Base-by-base conservation (phyloP, 2,113 vertebrate genomes). In the Rhinichthys klamathensis region DNA sequence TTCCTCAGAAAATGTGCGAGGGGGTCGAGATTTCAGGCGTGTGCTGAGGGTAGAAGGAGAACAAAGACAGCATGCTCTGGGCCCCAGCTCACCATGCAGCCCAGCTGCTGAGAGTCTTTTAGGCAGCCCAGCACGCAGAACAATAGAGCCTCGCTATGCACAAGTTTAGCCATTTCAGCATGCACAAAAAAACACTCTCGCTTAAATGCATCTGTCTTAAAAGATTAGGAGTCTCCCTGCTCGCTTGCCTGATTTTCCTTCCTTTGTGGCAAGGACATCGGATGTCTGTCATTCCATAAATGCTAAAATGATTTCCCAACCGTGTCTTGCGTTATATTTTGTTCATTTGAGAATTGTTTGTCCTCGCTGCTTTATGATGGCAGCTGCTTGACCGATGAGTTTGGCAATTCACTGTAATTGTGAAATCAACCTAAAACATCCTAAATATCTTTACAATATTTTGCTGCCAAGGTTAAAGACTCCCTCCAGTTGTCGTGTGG, bases 51-150 rank as follows among this genome's bases (percentile, higher is more conserved):
- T 81, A 72, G 77, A 60, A 73, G 27, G 80, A 89, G 90, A 90
- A 91, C 90, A 91, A 91, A 91, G 90, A 83, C 84, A 1, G 82
- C 54, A 56, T 84, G 85, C 75, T 84, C 77, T 87, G 84, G 81
- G 77, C 87, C 87, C 77, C 85, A 72, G 49, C 85, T 88, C 51
- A 65, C 78, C 75, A 49, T 86, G 84, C 70, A 82, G 82, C 86
- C 84, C 88, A 88, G 87, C 89, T 86, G 88, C 89, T 82, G 35
- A 63, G 75, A 76, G 73, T 81, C 35, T 25, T 41, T 80, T 84
- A 72, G 82, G 82, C 74, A 86, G 81, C 82, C 79, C 15, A 63
- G 83, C 81, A 76, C 11, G 23, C 79, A 44, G 83, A 88, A 91
- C 90, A 91, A 90, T 90, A 72, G 86, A 46, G 87, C 79, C 80